Evolutionary conservation across 1,140 invertebrate species (phyloP), one percentile per base, ranked within the genome.

Genomic region (Drosophila micromelanica): DNA sequence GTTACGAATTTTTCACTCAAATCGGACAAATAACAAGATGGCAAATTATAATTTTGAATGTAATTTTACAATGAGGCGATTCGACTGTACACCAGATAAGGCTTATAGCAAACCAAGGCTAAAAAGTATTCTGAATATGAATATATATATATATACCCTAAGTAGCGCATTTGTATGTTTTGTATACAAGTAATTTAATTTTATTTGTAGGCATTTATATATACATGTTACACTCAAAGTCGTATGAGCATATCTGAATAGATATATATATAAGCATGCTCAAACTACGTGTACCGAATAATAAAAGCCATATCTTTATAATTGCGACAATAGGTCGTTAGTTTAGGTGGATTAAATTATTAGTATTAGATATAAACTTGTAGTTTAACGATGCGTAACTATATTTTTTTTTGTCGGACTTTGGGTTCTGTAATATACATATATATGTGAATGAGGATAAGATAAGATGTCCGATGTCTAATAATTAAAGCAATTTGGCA

Each of bases 211-310:
- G 5, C 6, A 5, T 40, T n/a, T 40, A 40, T 40, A 40, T 27
- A 27, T 27, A n/a, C n/a, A 40, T 12, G 12, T n/a, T n/a, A 38
- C 37, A 38, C 12, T 38, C 37, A 1, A 32, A 0, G 30, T 32
- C 30, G 12, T 38, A 5, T 38, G 12, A 38, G 5, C 11, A 12
- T n/a, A 38, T 38, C 2, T n/a, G 13, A n/a, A 13, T 38, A 38
- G 3, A 38, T 27, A 48, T 6, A 13, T 38, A 38, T 11, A 38
- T 27, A 48, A 48, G 1, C 46, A 23, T n/a, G 46, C 23, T n/a
- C 12, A 48, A 23, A n/a, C 11, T 12, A 48, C 45, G 15, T 48
- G 45, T 17, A 48, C 12, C 38, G 38, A 23, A 48, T 48, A 48
- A 48, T 17, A 27, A 48, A 48, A 12, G 3, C 7, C 6, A 48